These are phyloP conservation scores for Pollenia amentaria DNA, from an alignment of 2,888 invertebrate species.

Conservation along the genomic window DNA sequence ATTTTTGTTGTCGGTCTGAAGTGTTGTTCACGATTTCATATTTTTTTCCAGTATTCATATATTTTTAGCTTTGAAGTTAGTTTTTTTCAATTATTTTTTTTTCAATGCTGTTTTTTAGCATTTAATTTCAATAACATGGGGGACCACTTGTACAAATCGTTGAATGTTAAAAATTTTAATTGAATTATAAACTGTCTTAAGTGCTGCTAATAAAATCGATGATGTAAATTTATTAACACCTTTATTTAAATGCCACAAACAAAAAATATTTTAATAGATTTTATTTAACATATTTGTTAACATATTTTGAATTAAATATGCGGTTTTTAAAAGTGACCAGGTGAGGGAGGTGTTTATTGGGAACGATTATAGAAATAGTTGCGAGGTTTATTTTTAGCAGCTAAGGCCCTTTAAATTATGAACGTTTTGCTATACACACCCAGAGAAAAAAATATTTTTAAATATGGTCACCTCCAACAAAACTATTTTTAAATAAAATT, in stretches of 20 bases:
- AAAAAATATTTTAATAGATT: conserved; percentile 38
- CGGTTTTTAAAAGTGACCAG: conserved; percentile 6
- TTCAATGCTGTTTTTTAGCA: conserved; percentile 22
- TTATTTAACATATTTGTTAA: conserved; percentile 8
- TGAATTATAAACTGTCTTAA: conserved; percentile 73
- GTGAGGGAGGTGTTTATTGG: not conserved
- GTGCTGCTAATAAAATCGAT: conserved; percentile 81
- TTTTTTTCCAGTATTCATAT: not conserved
- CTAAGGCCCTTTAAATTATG: too few relatives aligned
- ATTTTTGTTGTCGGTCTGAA: not conserved
- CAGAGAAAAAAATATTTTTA: too few relatives aligned
- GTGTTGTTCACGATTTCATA: not conserved
- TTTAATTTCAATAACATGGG: conserved; percentile 48
- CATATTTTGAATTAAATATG: not conserved
- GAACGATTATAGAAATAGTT: not conserved
- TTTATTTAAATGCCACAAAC: conserved; percentile 70
- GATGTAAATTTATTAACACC: conserved; percentile 81
- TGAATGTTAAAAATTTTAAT: conserved; percentile 72
- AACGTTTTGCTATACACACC: too few relatives aligned
- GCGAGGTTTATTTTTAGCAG: too few relatives aligned
- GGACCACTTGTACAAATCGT: conserved; percentile 36
- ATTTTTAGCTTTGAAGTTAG: not conserved
- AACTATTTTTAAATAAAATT: too few relatives aligned
- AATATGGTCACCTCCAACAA: too few relatives aligned
- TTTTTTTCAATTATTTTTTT: conserved; percentile 14